A percentile compares a stretch with the other conserved stretches of the same genome.
These are phyloP conservation scores for Neelides folsomi DNA, from an alignment of 2,888 invertebrate genomes.

Conservation along the genomic window DNA sequence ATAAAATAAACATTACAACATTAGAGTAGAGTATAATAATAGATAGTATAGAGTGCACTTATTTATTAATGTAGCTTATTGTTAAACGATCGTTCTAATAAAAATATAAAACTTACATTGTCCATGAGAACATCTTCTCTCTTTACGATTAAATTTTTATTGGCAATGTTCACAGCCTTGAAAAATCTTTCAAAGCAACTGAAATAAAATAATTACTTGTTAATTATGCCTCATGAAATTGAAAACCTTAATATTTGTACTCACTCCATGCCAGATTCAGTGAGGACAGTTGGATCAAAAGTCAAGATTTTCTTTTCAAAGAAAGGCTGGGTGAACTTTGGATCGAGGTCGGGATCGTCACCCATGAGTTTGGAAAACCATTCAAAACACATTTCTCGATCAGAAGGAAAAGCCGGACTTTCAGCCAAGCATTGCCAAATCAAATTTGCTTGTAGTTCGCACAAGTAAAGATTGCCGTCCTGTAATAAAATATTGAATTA, in stretches of 20 bases:
- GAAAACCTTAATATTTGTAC: conserved; percentile 25
- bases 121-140: conserved; percentile 75
- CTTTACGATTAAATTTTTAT: conserved; percentile 77
- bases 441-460: conserved; percentile 91
- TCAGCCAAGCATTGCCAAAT: conserved; percentile 95
- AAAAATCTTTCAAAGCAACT: conserved; percentile 67
- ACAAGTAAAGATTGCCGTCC: conserved; percentile 92
- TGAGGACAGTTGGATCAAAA: conserved; percentile 75
- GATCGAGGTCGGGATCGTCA: conserved; percentile 91
- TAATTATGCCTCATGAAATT: conserved; percentile 7
- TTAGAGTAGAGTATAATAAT: no score
- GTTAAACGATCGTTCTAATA: not conserved
- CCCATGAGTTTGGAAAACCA: conserved; percentile 97
- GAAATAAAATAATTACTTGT: conserved; percentile 16
- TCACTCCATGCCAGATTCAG: conserved; percentile 89
- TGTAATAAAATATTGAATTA: conserved; percentile 34
- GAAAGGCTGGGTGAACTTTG: conserved; percentile 87
- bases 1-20: no score
- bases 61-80: not conserved
- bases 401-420: conserved; percentile 76
- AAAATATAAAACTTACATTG: conserved; percentile 46
- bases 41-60: not conserved
- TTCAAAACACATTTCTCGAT: conserved; percentile 91
- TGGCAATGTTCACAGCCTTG: conserved; percentile 88
- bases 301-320: conserved; percentile 88